Percentiles rank a stretch among this genome's conserved stretches.
These are phyloP conservation scores for Leucopsar rothschildi DNA, from an alignment of 2,113 vertebrate species.

Conservation along the genomic window DNA sequence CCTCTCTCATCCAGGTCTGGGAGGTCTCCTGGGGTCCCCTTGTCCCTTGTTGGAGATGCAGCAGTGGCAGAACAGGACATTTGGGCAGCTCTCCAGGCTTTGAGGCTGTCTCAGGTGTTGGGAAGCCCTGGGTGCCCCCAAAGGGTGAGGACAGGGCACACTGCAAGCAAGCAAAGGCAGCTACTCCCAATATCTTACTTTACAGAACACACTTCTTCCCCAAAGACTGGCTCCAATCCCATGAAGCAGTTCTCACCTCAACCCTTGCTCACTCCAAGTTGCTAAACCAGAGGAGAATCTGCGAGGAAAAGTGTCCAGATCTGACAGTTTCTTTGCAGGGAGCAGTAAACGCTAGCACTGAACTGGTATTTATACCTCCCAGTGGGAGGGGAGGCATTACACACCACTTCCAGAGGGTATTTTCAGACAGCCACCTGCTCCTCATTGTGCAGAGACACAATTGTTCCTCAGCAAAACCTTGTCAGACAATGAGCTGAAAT, in stretches of 20 bases:
- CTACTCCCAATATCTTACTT: background rate
- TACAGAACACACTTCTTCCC: background rate
- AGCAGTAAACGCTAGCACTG: conserved; percentile 1
- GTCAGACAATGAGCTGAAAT: background rate
- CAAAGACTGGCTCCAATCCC: background rate
- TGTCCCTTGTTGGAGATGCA: background rate
- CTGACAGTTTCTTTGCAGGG: conserved; percentile 9
- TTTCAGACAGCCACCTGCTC: conserved; percentile 66
- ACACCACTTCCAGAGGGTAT: conserved; percentile 51
- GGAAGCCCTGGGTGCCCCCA: background rate
- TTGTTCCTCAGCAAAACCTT: background rate
- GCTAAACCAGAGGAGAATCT: background rate
- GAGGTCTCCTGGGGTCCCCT: background rate
- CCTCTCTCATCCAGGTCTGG: background rate
- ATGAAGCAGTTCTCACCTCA: background rate
- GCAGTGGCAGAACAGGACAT: background rate
- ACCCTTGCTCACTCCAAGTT: background rate
- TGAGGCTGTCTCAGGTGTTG: background rate
- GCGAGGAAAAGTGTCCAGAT: background rate
- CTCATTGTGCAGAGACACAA: conserved; percentile 26
- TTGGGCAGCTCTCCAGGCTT: background rate
- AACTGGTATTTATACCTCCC: conserved; percentile 44
- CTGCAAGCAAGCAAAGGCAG: background rate
- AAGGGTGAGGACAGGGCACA: background rate
- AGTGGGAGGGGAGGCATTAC: conserved; percentile 51